These are phyloP conservation scores for Ramphastos sulfuratus DNA, from an alignment of 2,113 vertebrate species.

Conservation along the genomic window DNA sequence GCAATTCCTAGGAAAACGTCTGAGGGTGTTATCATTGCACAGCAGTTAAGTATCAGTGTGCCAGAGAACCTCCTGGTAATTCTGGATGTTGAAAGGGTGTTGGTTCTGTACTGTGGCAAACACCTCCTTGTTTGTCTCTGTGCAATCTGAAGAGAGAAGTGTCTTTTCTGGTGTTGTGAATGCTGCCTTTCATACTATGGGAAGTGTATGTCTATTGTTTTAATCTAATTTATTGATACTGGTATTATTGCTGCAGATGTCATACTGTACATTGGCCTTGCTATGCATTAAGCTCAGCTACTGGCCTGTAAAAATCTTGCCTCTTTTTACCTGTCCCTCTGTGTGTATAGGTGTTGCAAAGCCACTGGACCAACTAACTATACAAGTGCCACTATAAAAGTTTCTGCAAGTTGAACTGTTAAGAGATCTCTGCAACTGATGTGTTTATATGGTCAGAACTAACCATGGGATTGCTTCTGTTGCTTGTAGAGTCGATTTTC, in stretches of 20 bases:
- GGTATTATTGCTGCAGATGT: neutral
- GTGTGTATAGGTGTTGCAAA: conserved; percentile 53
- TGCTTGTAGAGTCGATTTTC: conserved; percentile 70
- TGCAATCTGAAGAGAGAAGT: neutral
- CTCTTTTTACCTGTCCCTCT: neutral
- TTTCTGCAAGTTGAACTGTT: conserved; percentile 42
- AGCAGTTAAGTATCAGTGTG: neutral
- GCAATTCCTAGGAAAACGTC: neutral
- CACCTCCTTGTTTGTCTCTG: neutral
- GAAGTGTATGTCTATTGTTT: neutral
- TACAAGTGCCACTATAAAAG: conserved; percentile 61
- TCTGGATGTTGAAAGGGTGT: neutral
- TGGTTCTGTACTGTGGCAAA: neutral
- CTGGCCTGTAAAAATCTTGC: neutral
- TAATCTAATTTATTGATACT: conserved; percentile 38
- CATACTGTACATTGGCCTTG: neutral
- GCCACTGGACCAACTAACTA: conserved; percentile 63
- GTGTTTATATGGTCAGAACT: conserved; percentile 69
- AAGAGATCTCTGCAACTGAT: conserved; percentile 46
- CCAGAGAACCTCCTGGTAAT: neutral
- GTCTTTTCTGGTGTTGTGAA: neutral
- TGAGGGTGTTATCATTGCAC: neutral
- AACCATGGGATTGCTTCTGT: conserved; percentile 67
- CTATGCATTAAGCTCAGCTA: neutral
- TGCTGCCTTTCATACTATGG: conserved; percentile 7